Base-by-base conservation (phyloP, 2,888 invertebrate species). In the Agonum fuliginosum region DNA sequence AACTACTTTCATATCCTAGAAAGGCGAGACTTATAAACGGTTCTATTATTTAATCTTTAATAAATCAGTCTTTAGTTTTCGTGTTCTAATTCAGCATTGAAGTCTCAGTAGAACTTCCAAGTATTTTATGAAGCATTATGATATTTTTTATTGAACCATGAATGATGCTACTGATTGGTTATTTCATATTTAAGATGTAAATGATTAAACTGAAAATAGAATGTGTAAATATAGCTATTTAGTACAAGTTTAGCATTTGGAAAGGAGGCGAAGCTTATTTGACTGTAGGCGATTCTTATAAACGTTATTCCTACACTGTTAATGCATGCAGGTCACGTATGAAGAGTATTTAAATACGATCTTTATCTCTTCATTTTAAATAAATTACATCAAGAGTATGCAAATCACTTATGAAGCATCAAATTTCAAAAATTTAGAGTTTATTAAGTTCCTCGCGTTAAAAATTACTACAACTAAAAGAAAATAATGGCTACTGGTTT, bases 1-100 rank as follows among this genome's bases (percentile, higher is more conserved):
- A 46, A 69, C 69, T 46, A 69, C 46, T 69, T 69, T 69, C 69
- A 69, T 46, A 69, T 69, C 24, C 43, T 14, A 67, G 69, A 43
- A 69, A 69, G 69, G 69, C 22, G 14, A 43, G 6, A 12, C 6
- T 22, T 43, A 37, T 17, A 54, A 54, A 10, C 12, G 37, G 22
- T 10, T 27, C 27, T 3, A 58, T 30, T 30, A 27, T 58, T 10
- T 27, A 58, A 27, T 46, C 17, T 46, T 58, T 58, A 12, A 58
- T 1, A 5, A 27, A 58, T 14, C 6, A 30, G n/a, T n/a, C n/a
- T n/a, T 10, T 6, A 30, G 58, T 58, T 46, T 5, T 30, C 37
- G 65, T 65, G 65, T 19, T 65, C 30, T 27, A 27, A 24, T 62
- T 30, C 2, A 67, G 34, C 22, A 67, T 67, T 67, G 34, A 67